Conservation (phyloP, 2,888 invertebrate genomes). For the Pristionchus fissidentatus region DNA sequence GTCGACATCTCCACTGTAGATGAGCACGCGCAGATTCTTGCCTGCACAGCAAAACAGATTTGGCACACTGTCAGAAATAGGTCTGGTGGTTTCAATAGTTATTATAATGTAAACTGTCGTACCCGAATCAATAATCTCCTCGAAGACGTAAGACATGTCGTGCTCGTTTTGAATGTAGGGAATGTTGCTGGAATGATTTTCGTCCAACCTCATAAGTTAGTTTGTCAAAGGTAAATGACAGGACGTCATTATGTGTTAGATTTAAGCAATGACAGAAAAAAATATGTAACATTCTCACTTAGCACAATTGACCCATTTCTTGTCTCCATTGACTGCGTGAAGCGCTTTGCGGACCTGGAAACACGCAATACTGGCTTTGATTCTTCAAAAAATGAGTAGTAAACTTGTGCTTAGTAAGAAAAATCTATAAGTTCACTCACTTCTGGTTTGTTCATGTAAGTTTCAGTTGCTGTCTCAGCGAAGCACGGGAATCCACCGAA, state of each 20-base stretch:
- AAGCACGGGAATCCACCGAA: conserved; percentile 61
- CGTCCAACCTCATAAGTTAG: too few species aligned
- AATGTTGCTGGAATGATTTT: conserved; percentile 55
- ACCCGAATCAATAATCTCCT: conserved; percentile 58
- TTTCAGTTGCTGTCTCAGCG: conserved; percentile 54
- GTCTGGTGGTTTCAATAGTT: background rate
- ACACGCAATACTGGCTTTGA: background rate
- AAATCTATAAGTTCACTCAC: conserved; percentile 43
- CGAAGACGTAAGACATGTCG: conserved; percentile 68
- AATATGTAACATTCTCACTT: conserved; percentile 45
- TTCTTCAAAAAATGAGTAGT: too few species aligned
- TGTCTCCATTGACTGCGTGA: conserved; percentile 56
- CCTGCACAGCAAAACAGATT: background rate
- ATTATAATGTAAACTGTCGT: background rate
- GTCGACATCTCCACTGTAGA: conserved; percentile 72
- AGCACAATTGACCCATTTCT: conserved; percentile 60
- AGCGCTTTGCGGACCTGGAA: conserved; percentile 55
- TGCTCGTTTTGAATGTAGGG: conserved; percentile 68
- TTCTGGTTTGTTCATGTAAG: conserved; percentile 60
- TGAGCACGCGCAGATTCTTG: conserved; percentile 60
- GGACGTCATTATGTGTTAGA: background rate
- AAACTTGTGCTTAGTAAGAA: background rate
- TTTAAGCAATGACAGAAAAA: background rate
- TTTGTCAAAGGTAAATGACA: too few species aligned
- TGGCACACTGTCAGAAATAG: background rate